Conservation (phyloP, 2,113 vertebrate species). For the Silurus glanis region DNA sequence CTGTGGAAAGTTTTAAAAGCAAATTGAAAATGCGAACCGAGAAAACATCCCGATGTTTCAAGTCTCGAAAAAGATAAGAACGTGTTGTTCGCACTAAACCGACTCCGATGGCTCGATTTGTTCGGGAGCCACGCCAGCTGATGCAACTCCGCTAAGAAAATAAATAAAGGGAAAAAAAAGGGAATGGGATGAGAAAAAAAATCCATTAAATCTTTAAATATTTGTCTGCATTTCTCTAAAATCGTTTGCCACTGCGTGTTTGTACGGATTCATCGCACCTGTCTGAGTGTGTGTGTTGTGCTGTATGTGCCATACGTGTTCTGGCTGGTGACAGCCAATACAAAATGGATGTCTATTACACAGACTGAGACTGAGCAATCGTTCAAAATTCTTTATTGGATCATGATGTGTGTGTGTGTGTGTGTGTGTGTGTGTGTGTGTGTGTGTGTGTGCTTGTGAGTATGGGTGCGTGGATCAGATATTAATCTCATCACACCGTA, state of each 20-base stretch:
- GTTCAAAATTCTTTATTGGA: constrained; percentile 13
- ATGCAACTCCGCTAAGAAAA: not conserved
- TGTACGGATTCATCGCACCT: not conserved
- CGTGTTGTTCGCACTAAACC: not conserved
- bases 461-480: not conserved
- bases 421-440: not conserved
- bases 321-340: not conserved
- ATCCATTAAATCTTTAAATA: not conserved
- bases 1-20: not conserved
- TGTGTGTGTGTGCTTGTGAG: no score
- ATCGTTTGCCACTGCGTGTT: not conserved
- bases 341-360: not conserved
- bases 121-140: not conserved
- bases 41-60: not conserved
- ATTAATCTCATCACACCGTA: constrained; percentile 9
- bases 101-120: not conserved
- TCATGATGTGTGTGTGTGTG: not conserved
- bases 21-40: no score
- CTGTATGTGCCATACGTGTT: not conserved
- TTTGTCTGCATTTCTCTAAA: not conserved
- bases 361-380: constrained; percentile 7
- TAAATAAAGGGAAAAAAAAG: not conserved
- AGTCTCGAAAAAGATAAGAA: not conserved
- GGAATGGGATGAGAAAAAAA: not conserved
- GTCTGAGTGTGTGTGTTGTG: not conserved